Evolutionary conservation across 2,113 vertebrate species (phyloP), one percentile per base, ranked within the genome.

Genomic region (Colossoma macropomum): DNA sequence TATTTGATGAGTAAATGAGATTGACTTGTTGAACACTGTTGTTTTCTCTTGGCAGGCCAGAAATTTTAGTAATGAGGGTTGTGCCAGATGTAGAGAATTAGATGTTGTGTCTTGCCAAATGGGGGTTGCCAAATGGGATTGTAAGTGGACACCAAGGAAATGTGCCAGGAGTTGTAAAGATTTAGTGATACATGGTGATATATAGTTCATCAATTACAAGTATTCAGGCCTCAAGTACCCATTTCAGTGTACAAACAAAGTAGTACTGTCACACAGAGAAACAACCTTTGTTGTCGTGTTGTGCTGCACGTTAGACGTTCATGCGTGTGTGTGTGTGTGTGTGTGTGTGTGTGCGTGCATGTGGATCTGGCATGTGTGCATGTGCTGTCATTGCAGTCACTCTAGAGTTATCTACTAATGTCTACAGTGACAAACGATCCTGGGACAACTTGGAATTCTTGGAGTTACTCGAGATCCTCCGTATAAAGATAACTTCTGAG

Each of bases 401-500:
- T 45, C 19, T 38, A 21, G n/a, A 45, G 23, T 69, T 38, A 38
- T 69, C 66, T 69, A 38, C 68, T 71, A 71, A 71, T 71, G 68
- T 15, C 38, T 71, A 45, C 34, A 71, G 28, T 48, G 41, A 21
- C 69, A 74, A 81, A 74, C 41, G 28, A 63, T 21, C 38, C 60
- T 65, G 41, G 34, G 52, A 68, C 54, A 72, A 71, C 54, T 56
- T 71, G 50, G 50, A 80, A 71, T 71, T 45, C 78, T 45, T 71
- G 19, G 11, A 48, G 54, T 41, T 41, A 69, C 34, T 34, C 34
- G 30, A 32, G 28, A 68, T 34, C 32, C 30, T 72, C 50, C 52
- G 71, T 59, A 34, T 48, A 71, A 54, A 80, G 78, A 34, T 68
- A 34, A n/a, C 25, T 62, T 50, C 38, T 50, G 79, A 81, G 69